Percentiles rank a stretch among this genome's conserved stretches.
These are phyloP conservation scores for Malurus splendens DNA, from an alignment of 2,797 vertebrate genomes.

Conservation along the genomic window DNA sequence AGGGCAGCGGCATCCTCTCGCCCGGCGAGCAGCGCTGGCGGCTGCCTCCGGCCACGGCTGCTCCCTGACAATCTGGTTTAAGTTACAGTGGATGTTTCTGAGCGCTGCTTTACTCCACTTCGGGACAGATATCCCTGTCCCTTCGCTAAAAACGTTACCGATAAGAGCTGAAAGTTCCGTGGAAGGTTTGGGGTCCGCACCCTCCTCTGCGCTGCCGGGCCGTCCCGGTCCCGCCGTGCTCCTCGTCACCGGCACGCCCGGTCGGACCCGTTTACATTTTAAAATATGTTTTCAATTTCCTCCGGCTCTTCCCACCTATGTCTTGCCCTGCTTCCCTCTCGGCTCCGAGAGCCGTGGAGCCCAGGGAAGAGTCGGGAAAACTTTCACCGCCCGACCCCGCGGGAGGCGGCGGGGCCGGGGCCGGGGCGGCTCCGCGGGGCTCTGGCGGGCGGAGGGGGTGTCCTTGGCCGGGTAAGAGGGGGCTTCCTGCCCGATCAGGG, in stretches of 20 bases:
- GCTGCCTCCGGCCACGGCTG: not conserved
- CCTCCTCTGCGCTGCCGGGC: not conserved
- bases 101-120: not conserved
- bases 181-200: not conserved
- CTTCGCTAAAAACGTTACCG: not conserved
- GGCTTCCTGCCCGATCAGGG: not conserved
- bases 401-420: not conserved
- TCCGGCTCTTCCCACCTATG: not conserved
- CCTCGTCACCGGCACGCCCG: not conserved
- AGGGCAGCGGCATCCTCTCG: not conserved
- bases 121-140: not conserved
- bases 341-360: not conserved
- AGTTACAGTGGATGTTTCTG: not conserved
- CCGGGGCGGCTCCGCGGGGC: not conserved
- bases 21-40: not conserved
- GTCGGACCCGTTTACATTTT: not conserved
- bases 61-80: not conserved
- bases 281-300: conserved; percentile 43
- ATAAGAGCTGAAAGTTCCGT: not conserved
- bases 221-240: not conserved
- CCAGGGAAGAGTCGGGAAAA: not conserved
- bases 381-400: not conserved
- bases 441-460: not conserved
- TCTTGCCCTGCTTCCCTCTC: not conserved
- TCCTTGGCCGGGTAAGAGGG: not conserved